Percentiles rank a stretch among this genome's conserved stretches.
Evolutionary conservation across 2,113 vertebrate species (phyloP).

Genomic region (Manacus vitellinus): DNA sequence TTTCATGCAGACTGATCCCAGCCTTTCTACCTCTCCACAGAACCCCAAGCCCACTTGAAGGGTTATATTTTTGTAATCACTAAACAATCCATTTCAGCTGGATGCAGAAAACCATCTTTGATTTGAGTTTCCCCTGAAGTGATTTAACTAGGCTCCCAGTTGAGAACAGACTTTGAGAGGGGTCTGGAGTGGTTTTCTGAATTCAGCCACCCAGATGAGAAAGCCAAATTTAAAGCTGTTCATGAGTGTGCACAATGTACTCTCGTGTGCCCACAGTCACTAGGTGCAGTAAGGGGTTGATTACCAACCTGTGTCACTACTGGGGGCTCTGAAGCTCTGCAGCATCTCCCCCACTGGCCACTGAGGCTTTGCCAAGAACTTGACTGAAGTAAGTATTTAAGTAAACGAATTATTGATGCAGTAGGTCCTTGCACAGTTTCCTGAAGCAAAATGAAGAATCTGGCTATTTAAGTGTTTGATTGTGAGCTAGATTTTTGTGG

Average conservation of each 20-base stretch:
- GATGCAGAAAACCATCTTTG: neutral
- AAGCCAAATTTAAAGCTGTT: neutral
- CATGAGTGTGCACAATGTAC: neutral
- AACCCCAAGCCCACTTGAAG: neutral
- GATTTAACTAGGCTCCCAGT: neutral
- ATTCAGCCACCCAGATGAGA: neutral
- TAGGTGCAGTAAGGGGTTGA: neutral
- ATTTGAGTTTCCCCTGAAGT: constrained; percentile 5
- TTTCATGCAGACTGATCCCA: neutral
- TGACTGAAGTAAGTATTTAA: neutral
- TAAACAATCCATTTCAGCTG: neutral
- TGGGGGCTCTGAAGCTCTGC: constrained; percentile 20
- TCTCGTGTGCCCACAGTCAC: neutral
- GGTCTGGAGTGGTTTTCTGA: neutral
- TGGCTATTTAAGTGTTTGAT: neutral
- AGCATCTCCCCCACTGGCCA: neutral
- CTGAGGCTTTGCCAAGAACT: neutral
- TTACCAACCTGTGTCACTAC: neutral
- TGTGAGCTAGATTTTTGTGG: neutral
- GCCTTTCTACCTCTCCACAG: neutral
- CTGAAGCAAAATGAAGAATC: neutral
- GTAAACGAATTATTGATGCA: neutral
- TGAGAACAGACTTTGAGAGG: neutral
- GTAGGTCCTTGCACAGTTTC: neutral
- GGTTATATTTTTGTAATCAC: neutral